A percentile compares a stretch with the other conserved stretches of the same genome.
Conservation (phyloP, 2,797 vertebrate genomes). For the Intellagama lesueurii region DNA sequence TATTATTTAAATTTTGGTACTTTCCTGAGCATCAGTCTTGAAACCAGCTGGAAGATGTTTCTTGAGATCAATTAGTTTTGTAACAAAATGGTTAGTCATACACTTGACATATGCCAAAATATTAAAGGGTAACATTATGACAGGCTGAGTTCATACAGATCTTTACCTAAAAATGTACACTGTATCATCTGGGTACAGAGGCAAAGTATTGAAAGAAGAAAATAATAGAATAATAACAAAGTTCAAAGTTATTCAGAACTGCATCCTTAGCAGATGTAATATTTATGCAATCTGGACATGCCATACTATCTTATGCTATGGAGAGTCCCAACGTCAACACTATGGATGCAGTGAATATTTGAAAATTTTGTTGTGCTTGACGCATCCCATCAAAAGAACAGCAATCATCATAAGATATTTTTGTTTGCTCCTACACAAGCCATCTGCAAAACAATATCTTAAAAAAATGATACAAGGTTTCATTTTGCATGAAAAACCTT, state of each 20-base stretch:
- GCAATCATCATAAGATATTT: too few relatives aligned
- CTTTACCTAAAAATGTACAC: slow-evolving; percentile 63
- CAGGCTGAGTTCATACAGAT: slow-evolving; percentile 55
- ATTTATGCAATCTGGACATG: background rate
- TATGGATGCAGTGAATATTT: too few relatives aligned
- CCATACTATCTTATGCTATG: background rate
- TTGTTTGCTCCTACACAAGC: too few relatives aligned
- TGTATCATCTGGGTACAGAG: slow-evolving; percentile 55
- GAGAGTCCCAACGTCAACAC: too few relatives aligned
- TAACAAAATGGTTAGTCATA: slow-evolving; percentile 45
- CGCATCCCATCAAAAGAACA: too few relatives aligned
- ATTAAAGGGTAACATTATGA: slow-evolving; percentile 54
- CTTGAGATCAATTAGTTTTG: slow-evolving; percentile 59
- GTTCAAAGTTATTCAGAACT: background rate
- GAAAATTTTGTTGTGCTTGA: too few relatives aligned
- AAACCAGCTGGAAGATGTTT: slow-evolving; percentile 52
- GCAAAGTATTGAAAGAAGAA: slow-evolving; percentile 54
- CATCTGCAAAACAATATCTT: too few relatives aligned
- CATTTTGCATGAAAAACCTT: too few relatives aligned
- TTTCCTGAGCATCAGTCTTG: slow-evolving; percentile 46
- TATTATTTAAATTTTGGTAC: slow-evolving; percentile 60
- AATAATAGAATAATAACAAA: background rate
- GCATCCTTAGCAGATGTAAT: background rate
- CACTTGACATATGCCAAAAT: slow-evolving; percentile 53
- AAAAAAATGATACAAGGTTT: too few relatives aligned